A percentile compares a stretch with the other conserved stretches of the same genome.
phyloP scores from a whole-genome alignment of 2,888 invertebrate genomes.

The Fragum whitleyi region DNA sequence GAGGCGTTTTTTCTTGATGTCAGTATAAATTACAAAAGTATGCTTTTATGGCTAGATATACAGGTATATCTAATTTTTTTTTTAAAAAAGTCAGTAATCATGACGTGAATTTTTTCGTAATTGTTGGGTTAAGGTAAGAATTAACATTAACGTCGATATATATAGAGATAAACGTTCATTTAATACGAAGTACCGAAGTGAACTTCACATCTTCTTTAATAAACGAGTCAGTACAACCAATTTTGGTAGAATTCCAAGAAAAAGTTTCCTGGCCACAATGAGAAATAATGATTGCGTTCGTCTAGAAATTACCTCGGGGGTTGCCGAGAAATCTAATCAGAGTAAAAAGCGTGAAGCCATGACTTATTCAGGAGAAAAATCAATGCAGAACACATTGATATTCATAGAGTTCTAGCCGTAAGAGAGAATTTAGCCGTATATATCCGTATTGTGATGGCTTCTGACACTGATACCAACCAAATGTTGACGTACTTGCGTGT shows the following conservation, averaged over 20 bases:
- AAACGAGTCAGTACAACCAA: not conserved
- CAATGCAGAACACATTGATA: slow-evolving; percentile 63
- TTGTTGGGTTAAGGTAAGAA: too few relatives aligned
- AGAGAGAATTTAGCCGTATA: not conserved
- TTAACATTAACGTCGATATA: too few relatives aligned
- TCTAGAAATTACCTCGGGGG: slow-evolving; percentile 22
- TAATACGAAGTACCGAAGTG: too few relatives aligned
- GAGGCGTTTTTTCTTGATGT: too few relatives aligned
- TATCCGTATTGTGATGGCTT: not conserved
- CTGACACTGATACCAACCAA: not conserved
- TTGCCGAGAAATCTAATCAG: slow-evolving; percentile 57
- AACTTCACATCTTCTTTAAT: too few relatives aligned
- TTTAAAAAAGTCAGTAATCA: too few relatives aligned
- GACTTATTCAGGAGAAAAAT: slow-evolving; percentile 65
- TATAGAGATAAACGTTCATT: too few relatives aligned
- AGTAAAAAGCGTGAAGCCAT: slow-evolving; percentile 54
- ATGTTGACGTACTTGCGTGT: too few relatives aligned
- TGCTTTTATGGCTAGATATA: too few relatives aligned
- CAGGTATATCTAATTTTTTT: too few relatives aligned
- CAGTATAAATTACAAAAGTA: too few relatives aligned
- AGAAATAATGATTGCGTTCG: slow-evolving; percentile 1
- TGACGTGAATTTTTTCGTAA: too few relatives aligned
- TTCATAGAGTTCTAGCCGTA: slow-evolving; percentile 48
- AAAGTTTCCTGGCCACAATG: not conserved
- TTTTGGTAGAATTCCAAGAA: not conserved